A percentile compares a stretch with the other conserved stretches of the same genome.
These are phyloP conservation scores for Steinernema khuongi DNA, from an alignment of 1,140 invertebrate genomes.

Conservation along the genomic window DNA sequence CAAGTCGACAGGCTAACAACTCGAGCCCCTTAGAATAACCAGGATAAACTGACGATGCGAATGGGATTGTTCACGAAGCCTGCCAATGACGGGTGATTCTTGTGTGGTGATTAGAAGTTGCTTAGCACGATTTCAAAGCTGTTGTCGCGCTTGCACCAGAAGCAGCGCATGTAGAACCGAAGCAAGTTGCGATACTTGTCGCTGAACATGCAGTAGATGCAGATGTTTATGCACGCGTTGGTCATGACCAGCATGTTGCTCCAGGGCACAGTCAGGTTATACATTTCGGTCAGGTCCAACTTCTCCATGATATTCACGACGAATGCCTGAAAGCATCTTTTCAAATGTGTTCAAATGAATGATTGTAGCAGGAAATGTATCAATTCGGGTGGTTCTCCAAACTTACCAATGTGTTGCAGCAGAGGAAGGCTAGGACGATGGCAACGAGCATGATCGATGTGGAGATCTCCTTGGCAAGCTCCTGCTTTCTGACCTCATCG, in stretches of 20 bases:
- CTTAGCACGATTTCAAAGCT: background rate
- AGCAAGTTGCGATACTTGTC: constrained; percentile 37
- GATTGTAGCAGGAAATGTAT: background rate
- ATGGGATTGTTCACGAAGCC: background rate
- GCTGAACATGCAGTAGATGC: constrained; percentile 40
- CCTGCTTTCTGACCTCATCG: constrained; percentile 46
- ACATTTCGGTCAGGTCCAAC: constrained; percentile 18
- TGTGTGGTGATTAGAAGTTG: background rate
- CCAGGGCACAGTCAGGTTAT: constrained; percentile 26
- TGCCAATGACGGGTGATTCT: background rate
- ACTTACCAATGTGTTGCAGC: constrained; percentile 50
- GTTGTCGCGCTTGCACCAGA: background rate
- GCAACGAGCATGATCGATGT: constrained; percentile 53
- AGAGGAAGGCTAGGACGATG: constrained; percentile 49
- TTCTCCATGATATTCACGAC: constrained; percentile 43
- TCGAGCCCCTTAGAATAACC: background rate
- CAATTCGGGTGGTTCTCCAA: background rate
- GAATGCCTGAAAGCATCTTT: constrained; percentile 29
- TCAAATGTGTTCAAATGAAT: background rate
- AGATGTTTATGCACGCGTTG: constrained; percentile 42
- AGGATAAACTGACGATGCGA: background rate
- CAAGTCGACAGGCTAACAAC: constrained; percentile 6
- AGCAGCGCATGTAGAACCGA: constrained; percentile 32
- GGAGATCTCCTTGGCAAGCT: constrained; percentile 51
- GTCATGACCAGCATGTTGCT: constrained; percentile 36